These are phyloP conservation scores for Hemitrygon akajei DNA, from an alignment of 2,797 vertebrate genomes.

Conservation along the genomic window DNA sequence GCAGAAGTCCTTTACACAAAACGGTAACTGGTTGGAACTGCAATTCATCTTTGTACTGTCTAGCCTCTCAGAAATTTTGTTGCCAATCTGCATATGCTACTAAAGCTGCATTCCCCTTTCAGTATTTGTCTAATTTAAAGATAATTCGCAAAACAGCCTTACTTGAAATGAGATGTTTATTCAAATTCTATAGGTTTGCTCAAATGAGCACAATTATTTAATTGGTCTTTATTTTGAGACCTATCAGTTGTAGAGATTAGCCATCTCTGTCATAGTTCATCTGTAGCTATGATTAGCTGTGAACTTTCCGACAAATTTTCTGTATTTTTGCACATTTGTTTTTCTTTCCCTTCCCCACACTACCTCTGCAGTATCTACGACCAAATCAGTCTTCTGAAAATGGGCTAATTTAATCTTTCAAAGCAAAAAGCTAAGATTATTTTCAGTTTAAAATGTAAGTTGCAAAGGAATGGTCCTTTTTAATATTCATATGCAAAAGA, in stretches of 20 bases:
- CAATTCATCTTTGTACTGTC: conserved; percentile 37
- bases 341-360: not conserved
- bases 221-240: not conserved
- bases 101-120: conserved; percentile 13
- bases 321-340: not conserved
- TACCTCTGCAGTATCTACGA: too few relatives aligned
- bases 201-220: not conserved
- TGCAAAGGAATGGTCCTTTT: not conserved
- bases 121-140: not conserved
- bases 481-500: not conserved
- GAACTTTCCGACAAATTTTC: not conserved
- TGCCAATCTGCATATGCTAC: conserved; percentile 27
- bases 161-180: not conserved
- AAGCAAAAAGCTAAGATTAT: not conserved
- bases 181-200: conserved; percentile 21
- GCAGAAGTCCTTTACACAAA: conserved; percentile 76
- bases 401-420: not conserved
- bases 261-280: not conserved
- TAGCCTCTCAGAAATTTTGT: conserved; percentile 13
- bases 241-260: not conserved
- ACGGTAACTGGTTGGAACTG: conserved; percentile 61
- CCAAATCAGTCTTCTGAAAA: not conserved
- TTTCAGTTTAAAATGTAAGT: conserved; percentile 6
- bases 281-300: not conserved
- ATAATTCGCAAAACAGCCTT: not conserved